phyloP scores from a whole-genome alignment of 2,113 vertebrate species.

The Eptesicus fuscus region DNA sequence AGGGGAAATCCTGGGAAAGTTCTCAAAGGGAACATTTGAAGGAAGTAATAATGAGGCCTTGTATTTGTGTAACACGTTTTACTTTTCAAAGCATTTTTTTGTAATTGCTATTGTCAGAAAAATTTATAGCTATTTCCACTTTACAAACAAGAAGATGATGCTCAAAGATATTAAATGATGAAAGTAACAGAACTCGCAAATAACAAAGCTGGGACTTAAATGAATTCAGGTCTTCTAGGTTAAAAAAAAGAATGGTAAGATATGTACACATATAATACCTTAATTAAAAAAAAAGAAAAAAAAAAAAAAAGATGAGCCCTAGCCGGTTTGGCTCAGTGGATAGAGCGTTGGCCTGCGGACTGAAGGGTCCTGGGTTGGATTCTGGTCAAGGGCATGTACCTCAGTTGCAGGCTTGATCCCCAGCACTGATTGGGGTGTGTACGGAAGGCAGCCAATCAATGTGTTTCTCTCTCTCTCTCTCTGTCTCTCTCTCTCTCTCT shows the following conservation, averaged over 20 bases:
- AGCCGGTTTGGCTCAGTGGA: no score
- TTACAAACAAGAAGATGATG: not conserved
- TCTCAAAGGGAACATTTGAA: slow-evolving; percentile 8
- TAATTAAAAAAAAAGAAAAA: not conserved
- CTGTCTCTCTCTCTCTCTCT: no score
- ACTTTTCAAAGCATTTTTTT: slow-evolving; percentile 12
- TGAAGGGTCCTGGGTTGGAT: no score
- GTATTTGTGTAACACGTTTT: not conserved
- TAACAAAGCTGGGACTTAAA: not conserved
- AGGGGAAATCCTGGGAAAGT: slow-evolving; percentile 39
- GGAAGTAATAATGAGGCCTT: slow-evolving; percentile 2
- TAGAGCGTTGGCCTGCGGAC: no score
- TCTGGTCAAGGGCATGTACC: no score
- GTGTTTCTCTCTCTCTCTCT: no score
- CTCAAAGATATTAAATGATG: not conserved
- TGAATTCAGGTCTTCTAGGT: not conserved
- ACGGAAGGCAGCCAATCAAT: no score
- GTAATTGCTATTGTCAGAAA: not conserved
- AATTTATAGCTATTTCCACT: not conserved
- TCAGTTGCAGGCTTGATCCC: no score
- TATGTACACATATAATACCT: no score
- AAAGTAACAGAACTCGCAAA: slow-evolving; percentile 5
- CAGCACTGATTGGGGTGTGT: no score
- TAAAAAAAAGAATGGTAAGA: not conserved
- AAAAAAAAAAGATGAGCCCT: not conserved